Evolutionary conservation across 2,888 invertebrate species (phyloP).

Genomic region (Pterobdella sp.): DNA sequence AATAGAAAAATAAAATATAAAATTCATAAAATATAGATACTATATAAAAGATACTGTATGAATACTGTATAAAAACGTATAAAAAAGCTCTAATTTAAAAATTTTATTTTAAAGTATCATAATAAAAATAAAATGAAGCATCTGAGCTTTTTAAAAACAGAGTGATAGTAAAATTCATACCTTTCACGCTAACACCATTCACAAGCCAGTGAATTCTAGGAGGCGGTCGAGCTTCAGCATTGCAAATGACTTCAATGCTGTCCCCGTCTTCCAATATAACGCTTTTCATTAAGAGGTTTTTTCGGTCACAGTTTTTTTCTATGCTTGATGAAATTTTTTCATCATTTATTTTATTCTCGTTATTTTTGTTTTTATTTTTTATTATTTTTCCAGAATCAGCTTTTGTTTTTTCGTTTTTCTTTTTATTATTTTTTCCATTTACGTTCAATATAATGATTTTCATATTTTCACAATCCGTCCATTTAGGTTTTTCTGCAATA

Average conservation of each 20-base stretch:
- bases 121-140: too few relatives aligned
- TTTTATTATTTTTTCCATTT: neutral
- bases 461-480: neutral
- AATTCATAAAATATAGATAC: too few relatives aligned
- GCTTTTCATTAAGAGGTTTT: neutral
- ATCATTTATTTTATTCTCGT: neutral
- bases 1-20: too few relatives aligned
- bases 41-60: too few relatives aligned
- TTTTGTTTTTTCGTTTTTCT: neutral
- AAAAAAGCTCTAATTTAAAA: too few relatives aligned
- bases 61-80: too few relatives aligned
- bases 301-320: neutral
- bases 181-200: conserved; percentile 5
- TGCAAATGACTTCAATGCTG: conserved; percentile 12
- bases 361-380: neutral
- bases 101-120: too few relatives aligned
- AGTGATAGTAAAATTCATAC: too few relatives aligned
- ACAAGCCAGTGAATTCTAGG: conserved; percentile 11
- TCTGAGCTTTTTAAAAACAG: too few relatives aligned
- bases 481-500: neutral
- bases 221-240: conserved; percentile 9
- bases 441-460: neutral
- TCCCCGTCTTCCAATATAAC: conserved; percentile 9
- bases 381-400: neutral
- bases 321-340: neutral